A percentile compares a stretch with the other conserved stretches of the same genome.
These are phyloP conservation scores for Callyntrura sp. DNA, from an alignment of 2,888 invertebrate species.

Conservation along the genomic window DNA sequence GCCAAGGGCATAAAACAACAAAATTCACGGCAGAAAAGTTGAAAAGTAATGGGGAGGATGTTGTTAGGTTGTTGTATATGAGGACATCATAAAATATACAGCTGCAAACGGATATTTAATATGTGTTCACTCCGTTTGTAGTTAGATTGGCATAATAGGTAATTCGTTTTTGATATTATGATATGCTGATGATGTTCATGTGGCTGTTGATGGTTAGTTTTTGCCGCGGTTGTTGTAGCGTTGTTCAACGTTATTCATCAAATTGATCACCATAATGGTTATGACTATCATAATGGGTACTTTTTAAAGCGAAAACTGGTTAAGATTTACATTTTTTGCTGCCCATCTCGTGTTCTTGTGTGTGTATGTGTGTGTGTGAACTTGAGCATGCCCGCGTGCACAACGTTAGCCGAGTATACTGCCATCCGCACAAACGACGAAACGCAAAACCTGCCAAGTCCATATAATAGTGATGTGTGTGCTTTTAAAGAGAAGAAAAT, in stretches of 20 bases:
- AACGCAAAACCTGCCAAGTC: neutral
- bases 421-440: neutral
- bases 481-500: slow-evolving; percentile 24
- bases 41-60: neutral
- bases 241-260: slow-evolving; percentile 33
- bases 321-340: slow-evolving; percentile 38
- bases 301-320: slow-evolving; percentile 49
- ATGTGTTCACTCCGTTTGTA: too few relatives aligned
- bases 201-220: too few relatives aligned
- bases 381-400: neutral
- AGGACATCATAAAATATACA: too few relatives aligned
- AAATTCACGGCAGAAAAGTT: neutral
- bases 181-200: slow-evolving; percentile 9
- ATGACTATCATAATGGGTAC: slow-evolving; percentile 45
- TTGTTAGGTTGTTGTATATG: too few relatives aligned
- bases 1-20: slow-evolving; percentile 60
- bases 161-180: slow-evolving; percentile 52
- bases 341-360: neutral
- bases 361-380: neutral
- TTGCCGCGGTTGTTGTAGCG: neutral
- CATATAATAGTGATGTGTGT: too few relatives aligned
- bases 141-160: too few relatives aligned
- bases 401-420: too few relatives aligned
- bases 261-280: slow-evolving; percentile 44
- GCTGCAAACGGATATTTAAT: too few relatives aligned